These are phyloP conservation scores for Acomys russatus DNA, from an alignment of 2,797 vertebrate genomes.

Conservation along the genomic window DNA sequence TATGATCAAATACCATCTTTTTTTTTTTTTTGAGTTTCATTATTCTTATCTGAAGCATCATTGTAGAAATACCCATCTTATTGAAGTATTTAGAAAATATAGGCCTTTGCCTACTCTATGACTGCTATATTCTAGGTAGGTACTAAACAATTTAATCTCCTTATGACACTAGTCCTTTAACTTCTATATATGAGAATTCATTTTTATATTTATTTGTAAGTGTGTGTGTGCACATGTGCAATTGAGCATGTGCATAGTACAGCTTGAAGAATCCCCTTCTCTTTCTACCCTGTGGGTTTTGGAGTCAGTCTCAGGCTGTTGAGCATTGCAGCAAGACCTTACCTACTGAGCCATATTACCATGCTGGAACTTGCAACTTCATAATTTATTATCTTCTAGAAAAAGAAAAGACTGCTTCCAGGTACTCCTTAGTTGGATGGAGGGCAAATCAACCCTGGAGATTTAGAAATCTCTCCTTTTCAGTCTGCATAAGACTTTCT, in stretches of 20 bases:
- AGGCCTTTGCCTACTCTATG: constrained; percentile 9
- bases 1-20: not conserved
- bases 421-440: not conserved
- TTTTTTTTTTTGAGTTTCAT: constrained; percentile 5
- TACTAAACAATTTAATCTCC: not conserved
- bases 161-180: constrained; percentile 42
- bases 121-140: constrained; percentile 9
- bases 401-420: constrained; percentile 35
- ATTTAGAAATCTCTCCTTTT: not conserved
- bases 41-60: constrained; percentile 39
- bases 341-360: not conserved
- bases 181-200: not conserved
- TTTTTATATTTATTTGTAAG: not conserved
- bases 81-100: constrained; percentile 47
- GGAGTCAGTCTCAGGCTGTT: not conserved
- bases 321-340: not conserved
- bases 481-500: not conserved
- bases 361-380: not conserved
- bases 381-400: not conserved
- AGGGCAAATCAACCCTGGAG: not conserved
- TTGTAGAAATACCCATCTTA: constrained; percentile 20
- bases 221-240: not conserved
- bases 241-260: not conserved
- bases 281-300: not conserved
- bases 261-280: not conserved